Base-by-base conservation (phyloP, 2,797 vertebrate species). In the Pristis pectinata region DNA sequence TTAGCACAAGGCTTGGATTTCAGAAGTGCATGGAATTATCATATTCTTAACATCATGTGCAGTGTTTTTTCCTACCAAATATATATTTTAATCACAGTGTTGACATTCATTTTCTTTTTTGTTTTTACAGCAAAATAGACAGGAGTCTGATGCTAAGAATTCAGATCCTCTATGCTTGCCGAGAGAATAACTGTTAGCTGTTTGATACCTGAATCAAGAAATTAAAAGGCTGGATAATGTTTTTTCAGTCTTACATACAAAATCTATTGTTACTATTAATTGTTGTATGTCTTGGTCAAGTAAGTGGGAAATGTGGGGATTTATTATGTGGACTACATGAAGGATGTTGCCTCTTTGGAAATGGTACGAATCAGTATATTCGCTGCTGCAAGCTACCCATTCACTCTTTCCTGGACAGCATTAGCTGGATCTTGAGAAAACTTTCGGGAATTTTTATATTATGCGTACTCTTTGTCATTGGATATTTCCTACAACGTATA, bases 391-490 rank as follows among this genome's bases (percentile, higher is more conserved):
- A 97, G 96, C 97, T 97, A 27, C 97, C 98, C 85, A 97, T 97
- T 95, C 98, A 98, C 96, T 96, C 98, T 49, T 98, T 99, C 96
- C 97, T 98, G 95, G 98, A 98, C 97, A 98, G 97, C 95, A 97
- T 98, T 61, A 98, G 98, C 96, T 98, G 98, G 98, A 96, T 98
- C 53, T 98, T 98, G 82, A 97, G 98, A 94, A 99, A 98, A 96
- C 97, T 99, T 94, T 99, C 98, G 0, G 98, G 98, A 93, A 97
- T 99, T 95, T 97, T 99, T 89, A 98, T 99, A 96, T 97, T 99
- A 95, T 95, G 99, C 34, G 97, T 98, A 95, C 98, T 99, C 94
- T 98, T 99, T 95, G 98, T 98, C 95, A 98, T 99, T 97, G 98
- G 98, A 83, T 99, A 99, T 96, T 98, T 98, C 95, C 97, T 99